Evolutionary conservation across 1,140 invertebrate species (phyloP).

Genomic region (Panulirus ornatus): DNA sequence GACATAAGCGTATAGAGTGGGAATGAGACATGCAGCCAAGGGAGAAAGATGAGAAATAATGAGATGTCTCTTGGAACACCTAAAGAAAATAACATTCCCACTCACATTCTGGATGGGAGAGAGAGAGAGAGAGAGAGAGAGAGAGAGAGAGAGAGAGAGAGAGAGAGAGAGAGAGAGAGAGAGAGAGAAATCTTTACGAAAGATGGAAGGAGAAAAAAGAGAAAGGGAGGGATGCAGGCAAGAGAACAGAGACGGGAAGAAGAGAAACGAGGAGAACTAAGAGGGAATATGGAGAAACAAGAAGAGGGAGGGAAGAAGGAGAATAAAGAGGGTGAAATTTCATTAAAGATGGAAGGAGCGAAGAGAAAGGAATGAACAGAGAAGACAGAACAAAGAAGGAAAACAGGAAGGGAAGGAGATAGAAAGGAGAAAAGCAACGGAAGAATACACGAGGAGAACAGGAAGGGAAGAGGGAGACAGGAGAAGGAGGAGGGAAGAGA

Average conservation of each 20-base stretch:
- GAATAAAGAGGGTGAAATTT: background rate
- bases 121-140: background rate
- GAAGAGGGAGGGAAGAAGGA: background rate
- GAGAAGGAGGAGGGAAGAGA: background rate
- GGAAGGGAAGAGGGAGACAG: background rate
- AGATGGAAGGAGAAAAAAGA: no score
- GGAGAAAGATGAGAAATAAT: no score
- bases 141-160: background rate
- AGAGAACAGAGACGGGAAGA: background rate
- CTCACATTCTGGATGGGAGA: no score
- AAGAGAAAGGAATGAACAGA: background rate
- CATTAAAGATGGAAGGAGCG: no score
- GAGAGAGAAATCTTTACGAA: background rate
- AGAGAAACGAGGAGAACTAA: background rate
- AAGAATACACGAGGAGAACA: background rate
- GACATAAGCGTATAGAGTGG: no score
- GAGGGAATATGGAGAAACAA: background rate
- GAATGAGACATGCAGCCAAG: no score
- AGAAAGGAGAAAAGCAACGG: background rate
- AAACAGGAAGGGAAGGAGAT: background rate
- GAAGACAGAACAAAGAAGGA: background rate
- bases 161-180: conserved; percentile 5
- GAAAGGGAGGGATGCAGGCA: background rate
- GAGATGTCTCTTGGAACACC: no score
- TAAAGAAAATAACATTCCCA: no score